A percentile compares a stretch with the other conserved stretches of the same genome.
These are phyloP conservation scores for Takifugu rubripes DNA, from an alignment of 2,797 vertebrate genomes.

Conservation along the genomic window DNA sequence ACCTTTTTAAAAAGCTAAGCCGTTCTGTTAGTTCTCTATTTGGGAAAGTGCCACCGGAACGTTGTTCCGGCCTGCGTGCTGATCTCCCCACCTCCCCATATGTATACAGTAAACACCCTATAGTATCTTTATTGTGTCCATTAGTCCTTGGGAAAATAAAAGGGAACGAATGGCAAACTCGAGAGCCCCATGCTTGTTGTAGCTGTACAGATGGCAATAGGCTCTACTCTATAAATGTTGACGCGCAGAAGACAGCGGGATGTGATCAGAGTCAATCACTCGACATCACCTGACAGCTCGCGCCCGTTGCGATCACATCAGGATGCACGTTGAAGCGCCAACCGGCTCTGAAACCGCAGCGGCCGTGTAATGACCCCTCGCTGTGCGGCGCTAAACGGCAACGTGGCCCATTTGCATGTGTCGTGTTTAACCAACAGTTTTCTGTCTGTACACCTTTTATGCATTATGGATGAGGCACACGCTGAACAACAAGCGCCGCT, in stretches of 20 bases:
- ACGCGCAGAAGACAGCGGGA: too few relatives aligned
- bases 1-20: not conserved
- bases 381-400: slow-evolving; percentile 39
- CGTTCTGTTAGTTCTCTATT: not conserved
- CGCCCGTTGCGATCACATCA: not conserved
- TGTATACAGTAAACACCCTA: too few relatives aligned
- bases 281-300: too few relatives aligned
- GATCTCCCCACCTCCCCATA: not conserved
- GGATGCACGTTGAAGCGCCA: not conserved
- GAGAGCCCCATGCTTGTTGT: too few relatives aligned
- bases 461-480: slow-evolving; percentile 80
- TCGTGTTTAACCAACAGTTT: slow-evolving; percentile 75
- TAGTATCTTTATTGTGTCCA: too few relatives aligned
- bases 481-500: slow-evolving; percentile 70
- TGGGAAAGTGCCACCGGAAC: not conserved
- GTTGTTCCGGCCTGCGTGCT: not conserved
- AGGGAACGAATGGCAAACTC: too few relatives aligned
- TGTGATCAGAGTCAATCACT: too few relatives aligned
- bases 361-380: slow-evolving; percentile 26
- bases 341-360: slow-evolving; percentile 14
- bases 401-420: slow-evolving; percentile 72
- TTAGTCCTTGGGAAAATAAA: too few relatives aligned
- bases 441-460: slow-evolving; percentile 75
- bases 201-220: too few relatives aligned
- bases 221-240: too few relatives aligned